A percentile compares a stretch with the other conserved stretches of the same genome.
Conservation (phyloP, 1,140 invertebrate species). For the Halictus rubicundus region DNA sequence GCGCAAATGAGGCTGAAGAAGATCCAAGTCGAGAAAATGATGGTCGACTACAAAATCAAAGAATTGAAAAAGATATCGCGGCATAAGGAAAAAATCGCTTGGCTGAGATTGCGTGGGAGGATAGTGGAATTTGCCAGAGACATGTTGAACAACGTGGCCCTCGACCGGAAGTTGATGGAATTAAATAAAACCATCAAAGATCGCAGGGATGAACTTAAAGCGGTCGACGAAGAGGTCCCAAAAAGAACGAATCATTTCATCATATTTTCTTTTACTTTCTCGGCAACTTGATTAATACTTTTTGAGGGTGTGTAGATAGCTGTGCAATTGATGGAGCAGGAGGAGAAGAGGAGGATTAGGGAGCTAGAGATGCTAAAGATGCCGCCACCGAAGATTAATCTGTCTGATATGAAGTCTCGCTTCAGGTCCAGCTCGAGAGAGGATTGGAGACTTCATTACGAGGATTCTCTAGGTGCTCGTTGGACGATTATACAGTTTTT, state of each 20-base stretch:
- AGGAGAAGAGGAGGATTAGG: constrained; percentile 36
- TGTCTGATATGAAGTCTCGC: background rate
- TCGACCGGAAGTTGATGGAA: background rate
- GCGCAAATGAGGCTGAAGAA: constrained; percentile 15
- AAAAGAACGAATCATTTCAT: too few relatives aligned
- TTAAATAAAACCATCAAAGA: background rate
- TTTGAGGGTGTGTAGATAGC: constrained; percentile 18
- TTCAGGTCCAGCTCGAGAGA: background rate
- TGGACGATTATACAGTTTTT: too few relatives aligned
- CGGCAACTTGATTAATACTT: background rate
- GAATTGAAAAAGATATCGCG: constrained; percentile 11
- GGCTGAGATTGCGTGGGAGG: constrained; percentile 30
- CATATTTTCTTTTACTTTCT: background rate
- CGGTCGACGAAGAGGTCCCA: constrained; percentile 24
- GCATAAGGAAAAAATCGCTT: constrained; percentile 7
- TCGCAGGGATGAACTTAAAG: background rate
- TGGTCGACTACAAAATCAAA: constrained; percentile 22
- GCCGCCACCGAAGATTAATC: constrained; percentile 56
- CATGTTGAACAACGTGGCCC: background rate
- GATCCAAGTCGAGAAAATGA: constrained; percentile 28
- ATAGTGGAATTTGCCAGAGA: constrained; percentile 31
- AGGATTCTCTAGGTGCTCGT: constrained; percentile 12
- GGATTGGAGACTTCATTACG: background rate
- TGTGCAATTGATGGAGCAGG: background rate
- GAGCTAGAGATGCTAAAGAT: constrained; percentile 48